These are phyloP conservation scores for Lepidochitona cinerea DNA, from an alignment of 2,888 invertebrate species.

Conservation along the genomic window DNA sequence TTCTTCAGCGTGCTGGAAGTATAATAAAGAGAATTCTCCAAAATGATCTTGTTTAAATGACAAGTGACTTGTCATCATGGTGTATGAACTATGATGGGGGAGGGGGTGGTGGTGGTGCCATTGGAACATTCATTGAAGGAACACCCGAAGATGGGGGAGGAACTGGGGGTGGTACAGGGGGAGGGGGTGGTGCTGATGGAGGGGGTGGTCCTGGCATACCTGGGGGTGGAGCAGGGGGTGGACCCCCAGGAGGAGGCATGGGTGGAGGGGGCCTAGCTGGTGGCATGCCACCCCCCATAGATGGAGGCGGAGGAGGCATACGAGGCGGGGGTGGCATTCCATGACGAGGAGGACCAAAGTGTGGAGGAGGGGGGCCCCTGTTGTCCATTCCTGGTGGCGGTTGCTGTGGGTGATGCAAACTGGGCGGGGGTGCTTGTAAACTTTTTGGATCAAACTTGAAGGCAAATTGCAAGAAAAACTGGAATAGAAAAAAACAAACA, in stretches of 20 bases:
- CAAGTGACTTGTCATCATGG: no score
- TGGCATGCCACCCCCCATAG: background rate
- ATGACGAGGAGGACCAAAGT: background rate
- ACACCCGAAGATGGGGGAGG: background rate
- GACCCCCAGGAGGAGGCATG: background rate
- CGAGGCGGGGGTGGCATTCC: background rate
- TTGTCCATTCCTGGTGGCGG: background rate
- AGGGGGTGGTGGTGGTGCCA: background rate
- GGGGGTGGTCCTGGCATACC: background rate
- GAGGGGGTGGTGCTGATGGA: background rate
- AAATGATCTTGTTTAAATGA: no score
- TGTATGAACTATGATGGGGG: background rate
- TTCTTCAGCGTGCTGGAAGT: no score
- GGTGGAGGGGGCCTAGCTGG: background rate
- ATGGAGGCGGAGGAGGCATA: background rate
- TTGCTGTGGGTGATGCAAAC: background rate
- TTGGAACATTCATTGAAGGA: no score
- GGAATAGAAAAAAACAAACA: background rate
- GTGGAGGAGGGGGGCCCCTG: background rate
- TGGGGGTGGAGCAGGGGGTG: background rate
- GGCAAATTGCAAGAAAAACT: conserved; percentile 2
- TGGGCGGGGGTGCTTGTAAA: background rate
- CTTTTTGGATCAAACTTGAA: background rate
- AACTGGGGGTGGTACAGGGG: background rate
- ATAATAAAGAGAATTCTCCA: no score